Evolutionary conservation across 1,140 invertebrate genomes (phyloP).

Genomic region (Hydropsyche tenuis): DNA sequence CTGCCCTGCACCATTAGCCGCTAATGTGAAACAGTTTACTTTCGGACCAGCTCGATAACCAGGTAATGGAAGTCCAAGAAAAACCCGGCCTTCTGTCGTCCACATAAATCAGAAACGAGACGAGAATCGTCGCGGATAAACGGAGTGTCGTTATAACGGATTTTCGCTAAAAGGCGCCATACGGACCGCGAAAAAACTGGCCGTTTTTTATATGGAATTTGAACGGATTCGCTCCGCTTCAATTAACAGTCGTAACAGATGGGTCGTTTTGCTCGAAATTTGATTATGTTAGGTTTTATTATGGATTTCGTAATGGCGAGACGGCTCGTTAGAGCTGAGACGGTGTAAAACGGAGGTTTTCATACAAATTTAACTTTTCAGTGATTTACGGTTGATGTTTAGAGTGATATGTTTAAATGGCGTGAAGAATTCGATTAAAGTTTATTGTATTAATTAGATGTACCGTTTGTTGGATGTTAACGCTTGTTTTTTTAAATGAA

Average conservation of each 20-base stretch:
- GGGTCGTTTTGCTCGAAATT: not conserved
- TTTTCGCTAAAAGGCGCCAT: conserved; percentile 18
- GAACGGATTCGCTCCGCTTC: not conserved
- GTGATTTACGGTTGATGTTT: no score
- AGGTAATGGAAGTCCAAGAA: conserved; percentile 1
- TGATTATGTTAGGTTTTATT: not conserved
- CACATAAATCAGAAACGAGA: not conserved
- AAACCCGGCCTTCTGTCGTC: not conserved
- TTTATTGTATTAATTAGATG: no score
- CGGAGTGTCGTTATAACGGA: conserved; percentile 2
- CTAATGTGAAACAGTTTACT: conserved; percentile 12
- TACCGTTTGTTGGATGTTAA: no score
- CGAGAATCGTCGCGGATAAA: not conserved
- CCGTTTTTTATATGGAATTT: no score
- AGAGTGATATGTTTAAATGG: no score
- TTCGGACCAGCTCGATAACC: not conserved
- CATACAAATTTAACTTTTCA: not conserved
- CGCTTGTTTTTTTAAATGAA: no score
- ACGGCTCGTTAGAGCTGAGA: not conserved
- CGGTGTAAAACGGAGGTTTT: not conserved
- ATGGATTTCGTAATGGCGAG: no score
- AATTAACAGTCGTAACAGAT: not conserved
- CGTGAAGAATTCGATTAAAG: no score
- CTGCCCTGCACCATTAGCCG: not conserved
- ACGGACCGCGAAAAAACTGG: not conserved